Percentiles rank a stretch among this genome's conserved stretches.
Evolutionary conservation across 2,888 invertebrate genomes (phyloP).

Genomic region (Cordilura impudica): DNA sequence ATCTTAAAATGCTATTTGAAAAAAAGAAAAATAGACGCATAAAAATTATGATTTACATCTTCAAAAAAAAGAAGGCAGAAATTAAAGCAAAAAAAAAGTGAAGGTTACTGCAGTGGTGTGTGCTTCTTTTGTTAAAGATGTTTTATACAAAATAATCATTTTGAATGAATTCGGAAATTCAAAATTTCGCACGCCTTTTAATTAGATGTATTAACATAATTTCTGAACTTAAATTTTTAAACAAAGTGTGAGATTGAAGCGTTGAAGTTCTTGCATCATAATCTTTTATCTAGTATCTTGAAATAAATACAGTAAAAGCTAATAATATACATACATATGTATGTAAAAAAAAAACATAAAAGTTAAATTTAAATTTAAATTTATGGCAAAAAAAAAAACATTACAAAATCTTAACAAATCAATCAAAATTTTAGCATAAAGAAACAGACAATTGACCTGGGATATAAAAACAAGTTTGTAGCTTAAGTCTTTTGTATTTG

Average conservation of each 20-base stretch:
- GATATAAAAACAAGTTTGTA: conserved; percentile 3
- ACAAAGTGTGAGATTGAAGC: not conserved
- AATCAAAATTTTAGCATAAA: not conserved
- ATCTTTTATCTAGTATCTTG: not conserved
- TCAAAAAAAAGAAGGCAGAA: not conserved
- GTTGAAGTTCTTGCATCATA: not conserved
- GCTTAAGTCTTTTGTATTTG: not conserved
- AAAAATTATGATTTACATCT: conserved; percentile 23
- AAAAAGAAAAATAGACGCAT: not conserved
- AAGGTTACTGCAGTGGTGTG: not conserved
- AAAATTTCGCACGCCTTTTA: conserved; percentile 39
- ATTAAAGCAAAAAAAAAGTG: not conserved
- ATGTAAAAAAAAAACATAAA: not conserved
- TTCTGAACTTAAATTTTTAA: not conserved
- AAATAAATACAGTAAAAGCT: not conserved
- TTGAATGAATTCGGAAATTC: conserved; percentile 31
- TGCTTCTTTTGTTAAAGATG: not conserved
- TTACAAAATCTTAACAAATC: not conserved
- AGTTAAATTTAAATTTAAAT: not conserved
- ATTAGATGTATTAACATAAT: conserved; percentile 14
- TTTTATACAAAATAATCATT: conserved; percentile 18
- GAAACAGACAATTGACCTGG: not conserved
- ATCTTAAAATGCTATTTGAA: conserved; percentile 19
- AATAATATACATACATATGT: too few relatives aligned
- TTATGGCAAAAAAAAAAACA: not conserved